These are phyloP conservation scores for Megalops atlanticus DNA, from an alignment of 2,113 vertebrate species.

Conservation along the genomic window DNA sequence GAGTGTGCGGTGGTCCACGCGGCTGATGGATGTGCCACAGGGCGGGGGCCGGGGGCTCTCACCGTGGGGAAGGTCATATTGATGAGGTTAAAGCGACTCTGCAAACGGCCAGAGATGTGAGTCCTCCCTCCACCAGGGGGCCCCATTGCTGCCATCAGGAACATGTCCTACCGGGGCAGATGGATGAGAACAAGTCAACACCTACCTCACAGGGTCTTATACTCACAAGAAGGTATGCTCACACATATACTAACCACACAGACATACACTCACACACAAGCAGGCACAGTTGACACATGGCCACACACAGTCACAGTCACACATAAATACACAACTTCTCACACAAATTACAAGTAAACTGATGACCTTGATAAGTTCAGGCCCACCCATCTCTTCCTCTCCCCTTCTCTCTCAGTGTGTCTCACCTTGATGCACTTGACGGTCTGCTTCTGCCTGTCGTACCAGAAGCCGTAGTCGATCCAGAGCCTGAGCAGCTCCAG, in stretches of 20 bases:
- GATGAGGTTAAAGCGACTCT: slow-evolving; percentile 87
- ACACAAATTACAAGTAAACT: too few species aligned
- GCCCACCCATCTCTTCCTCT: neutral
- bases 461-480: slow-evolving; percentile 90
- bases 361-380: too few species aligned
- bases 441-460: slow-evolving; percentile 79
- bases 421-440: slow-evolving; percentile 81
- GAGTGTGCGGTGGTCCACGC: neutral
- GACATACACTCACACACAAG: slow-evolving; percentile 17
- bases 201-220: neutral
- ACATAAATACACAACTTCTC: neutral
- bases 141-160: slow-evolving; percentile 84
- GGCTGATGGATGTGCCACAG: neutral
- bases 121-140: slow-evolving; percentile 85
- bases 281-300: neutral
- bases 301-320: neutral
- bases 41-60: slow-evolving; percentile 59
- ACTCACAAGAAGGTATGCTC: neutral
- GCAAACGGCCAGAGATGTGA: slow-evolving; percentile 77
- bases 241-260: slow-evolving; percentile 1
- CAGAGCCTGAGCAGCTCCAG: slow-evolving; percentile 85
- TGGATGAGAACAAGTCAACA: neutral
- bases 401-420: neutral
- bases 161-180: slow-evolving; percentile 75
- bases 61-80: slow-evolving; percentile 89